Base-by-base conservation (phyloP, 2,797 vertebrate species). In the Xiphorhynchus erythropygius region DNA sequence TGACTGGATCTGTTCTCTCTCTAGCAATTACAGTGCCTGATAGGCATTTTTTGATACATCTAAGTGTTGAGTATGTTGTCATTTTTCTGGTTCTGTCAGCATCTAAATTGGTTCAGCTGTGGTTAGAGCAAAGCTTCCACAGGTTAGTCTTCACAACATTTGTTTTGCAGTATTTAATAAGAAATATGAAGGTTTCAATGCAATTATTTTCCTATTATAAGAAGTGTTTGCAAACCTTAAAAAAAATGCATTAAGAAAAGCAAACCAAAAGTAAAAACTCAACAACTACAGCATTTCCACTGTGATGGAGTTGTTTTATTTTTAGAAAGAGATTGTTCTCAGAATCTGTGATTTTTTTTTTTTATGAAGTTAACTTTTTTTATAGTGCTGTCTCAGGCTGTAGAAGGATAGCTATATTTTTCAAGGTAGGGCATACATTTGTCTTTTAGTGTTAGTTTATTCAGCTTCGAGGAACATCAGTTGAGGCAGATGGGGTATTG, bases 21-120 rank as follows among this genome's bases (percentile, higher is more conserved):
- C 13, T n/a, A 79, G 32, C 10, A 76, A 55, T 18, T 6, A 4
- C 24, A n/a, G 68, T 55, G 35, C 17, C 73, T 44, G 14, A 33
- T 55, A 37, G 0, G 3, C 2, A 1, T 19, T 53, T 69, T 82
- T 47, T 47, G 7, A 9, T 27, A 27, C 25, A 49, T 13, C 13
- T 49, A 27, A 25, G 25, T 5, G 7, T 87, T 60, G 50, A 53
- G 32, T 56, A 18, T 64, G 22, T 42, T 82, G 47, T 2, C 44
- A 23, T 73, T 90, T 93, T 69, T 76, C 41, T 59, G 39, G 42
- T 50, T 87, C 44, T 46, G 0, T 65, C 49, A 91, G 32, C n/a
- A 13, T 22, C 65, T 84, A 59, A 81, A 84, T 64, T 95, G 55
- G 11, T 57, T 94, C 32, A 52, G 2, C 25, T 75, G 10, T 69